Evolutionary conservation across 2,888 invertebrate species (phyloP).

Genomic region (Drosophila histrio): DNA sequence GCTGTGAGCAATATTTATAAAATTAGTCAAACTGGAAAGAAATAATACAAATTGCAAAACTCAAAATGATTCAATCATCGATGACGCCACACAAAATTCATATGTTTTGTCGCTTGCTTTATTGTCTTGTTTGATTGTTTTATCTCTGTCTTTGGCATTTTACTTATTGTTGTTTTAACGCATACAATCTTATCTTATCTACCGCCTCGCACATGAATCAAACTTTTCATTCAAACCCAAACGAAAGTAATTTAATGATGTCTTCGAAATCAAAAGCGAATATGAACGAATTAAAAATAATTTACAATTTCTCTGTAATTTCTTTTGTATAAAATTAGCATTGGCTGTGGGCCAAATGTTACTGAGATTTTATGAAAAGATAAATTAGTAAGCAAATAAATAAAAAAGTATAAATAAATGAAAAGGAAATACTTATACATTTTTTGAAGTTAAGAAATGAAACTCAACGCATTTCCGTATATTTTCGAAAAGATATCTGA

Average conservation of each 20-base stretch:
- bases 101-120: slow-evolving; percentile 25
- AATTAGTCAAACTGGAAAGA: slow-evolving; percentile 3
- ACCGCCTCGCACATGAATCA: slow-evolving; percentile 29
- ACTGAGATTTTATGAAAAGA: background rate
- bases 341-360: background rate
- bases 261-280: background rate
- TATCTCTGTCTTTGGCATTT: slow-evolving; percentile 36
- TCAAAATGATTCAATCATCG: slow-evolving; percentile 66
- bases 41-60: slow-evolving; percentile 21
- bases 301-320: background rate
- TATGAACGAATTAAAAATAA: background rate
- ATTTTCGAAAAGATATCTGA: background rate
- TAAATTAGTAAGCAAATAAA: background rate
- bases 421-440: background rate
- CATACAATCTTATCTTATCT: slow-evolving; percentile 66
- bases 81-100: slow-evolving; percentile 57
- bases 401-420: background rate
- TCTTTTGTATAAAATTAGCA: background rate
- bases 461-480: background rate
- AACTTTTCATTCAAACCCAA: slow-evolving; percentile 30
- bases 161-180: slow-evolving; percentile 18
- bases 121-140: slow-evolving; percentile 38
- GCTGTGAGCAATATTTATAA: slow-evolving; percentile 18
- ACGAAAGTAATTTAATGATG: slow-evolving; percentile 8
- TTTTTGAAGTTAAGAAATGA: background rate